Conservation (phyloP, 2,113 vertebrate genomes). For the Bubo scandiacus region DNA sequence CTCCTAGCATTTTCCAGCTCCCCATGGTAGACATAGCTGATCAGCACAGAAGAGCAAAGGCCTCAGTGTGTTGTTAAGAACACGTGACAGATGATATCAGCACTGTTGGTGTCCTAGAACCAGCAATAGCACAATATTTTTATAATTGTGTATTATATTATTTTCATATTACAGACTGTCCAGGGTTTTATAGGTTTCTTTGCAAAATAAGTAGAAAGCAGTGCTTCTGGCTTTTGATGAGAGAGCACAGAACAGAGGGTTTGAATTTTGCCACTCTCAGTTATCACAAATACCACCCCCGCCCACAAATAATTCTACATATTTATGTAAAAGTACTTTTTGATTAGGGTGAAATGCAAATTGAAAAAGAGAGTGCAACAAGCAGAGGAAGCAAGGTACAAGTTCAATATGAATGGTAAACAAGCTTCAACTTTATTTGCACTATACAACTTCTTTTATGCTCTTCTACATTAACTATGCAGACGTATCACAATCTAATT, state of each 20-base stretch:
- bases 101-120: neutral
- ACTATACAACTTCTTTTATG: no score
- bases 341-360: neutral
- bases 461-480: no score
- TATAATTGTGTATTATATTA: neutral
- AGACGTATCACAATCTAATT: no score
- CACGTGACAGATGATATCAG: neutral
- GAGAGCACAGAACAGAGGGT: neutral
- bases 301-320: neutral
- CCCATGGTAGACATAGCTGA: fast-evolving
- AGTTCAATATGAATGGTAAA: no score
- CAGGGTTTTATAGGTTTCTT: neutral
- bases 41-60: neutral
- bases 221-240: neutral
- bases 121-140: neutral
- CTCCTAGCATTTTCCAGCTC: neutral
- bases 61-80: neutral
- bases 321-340: neutral
- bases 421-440: no score
- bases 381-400: no score
- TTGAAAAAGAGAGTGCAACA: neutral
- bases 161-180: neutral
- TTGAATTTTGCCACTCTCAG: neutral
- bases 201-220: neutral
- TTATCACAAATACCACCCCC: neutral